phyloP scores from a whole-genome alignment of 2,888 invertebrate genomes.

The Drosophila longiperda region DNA sequence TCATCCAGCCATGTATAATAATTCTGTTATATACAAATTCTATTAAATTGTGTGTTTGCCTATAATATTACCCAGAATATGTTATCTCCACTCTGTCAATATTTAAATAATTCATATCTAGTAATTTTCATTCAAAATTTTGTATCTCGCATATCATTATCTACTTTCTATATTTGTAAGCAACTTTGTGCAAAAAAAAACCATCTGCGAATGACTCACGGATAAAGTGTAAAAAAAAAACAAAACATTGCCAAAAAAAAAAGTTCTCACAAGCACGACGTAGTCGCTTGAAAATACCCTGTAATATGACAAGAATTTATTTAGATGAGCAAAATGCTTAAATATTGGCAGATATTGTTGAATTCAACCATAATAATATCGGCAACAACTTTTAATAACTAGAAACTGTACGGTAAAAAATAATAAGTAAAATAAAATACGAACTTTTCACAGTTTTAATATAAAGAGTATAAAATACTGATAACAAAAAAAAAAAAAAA shows the following conservation, averaged over 20 bases:
- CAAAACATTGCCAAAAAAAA: slow-evolving; percentile 13
- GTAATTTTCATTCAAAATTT: background rate
- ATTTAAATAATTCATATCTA: background rate
- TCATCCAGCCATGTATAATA: slow-evolving; percentile 84
- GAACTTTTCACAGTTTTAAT: background rate
- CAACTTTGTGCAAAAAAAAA: background rate
- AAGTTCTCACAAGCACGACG: background rate
- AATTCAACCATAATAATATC: background rate
- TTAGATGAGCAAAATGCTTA: background rate
- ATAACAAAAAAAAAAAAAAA: slow-evolving; percentile 35
- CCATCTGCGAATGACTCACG: slow-evolving; percentile 42
- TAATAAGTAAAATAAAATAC: background rate
- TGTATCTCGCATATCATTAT: background rate
- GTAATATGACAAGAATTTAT: background rate
- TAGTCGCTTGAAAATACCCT: slow-evolving; percentile 27
- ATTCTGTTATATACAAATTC: slow-evolving; percentile 69
- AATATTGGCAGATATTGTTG: background rate
- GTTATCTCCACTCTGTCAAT: slow-evolving; percentile 11
- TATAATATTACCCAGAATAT: slow-evolving; percentile 1
- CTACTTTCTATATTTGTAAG: background rate
- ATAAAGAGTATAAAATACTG: slow-evolving; percentile 19
- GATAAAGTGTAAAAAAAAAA: slow-evolving; percentile 36
- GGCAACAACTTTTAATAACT: background rate
- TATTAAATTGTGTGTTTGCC: background rate
- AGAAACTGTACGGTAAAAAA: no score